Conservation (phyloP, 2,113 vertebrate species). For the Ceratotherium simum region DNA sequence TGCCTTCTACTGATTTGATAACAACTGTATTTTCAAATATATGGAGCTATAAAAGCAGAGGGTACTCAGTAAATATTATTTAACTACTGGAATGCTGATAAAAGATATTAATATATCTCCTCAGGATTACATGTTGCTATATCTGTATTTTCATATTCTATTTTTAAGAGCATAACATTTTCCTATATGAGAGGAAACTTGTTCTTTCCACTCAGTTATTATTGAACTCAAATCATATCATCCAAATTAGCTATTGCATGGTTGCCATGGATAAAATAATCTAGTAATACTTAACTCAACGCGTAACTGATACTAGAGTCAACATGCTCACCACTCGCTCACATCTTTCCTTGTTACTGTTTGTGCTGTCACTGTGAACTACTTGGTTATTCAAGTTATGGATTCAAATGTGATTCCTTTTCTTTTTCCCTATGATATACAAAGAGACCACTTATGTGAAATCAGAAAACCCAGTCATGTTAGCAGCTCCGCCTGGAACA, state of each 20-base stretch:
- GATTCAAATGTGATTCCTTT: background rate
- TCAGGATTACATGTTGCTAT: background rate
- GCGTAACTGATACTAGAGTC: background rate
- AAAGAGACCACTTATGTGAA: background rate
- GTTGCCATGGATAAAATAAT: background rate
- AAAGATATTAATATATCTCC: background rate
- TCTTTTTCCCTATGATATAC: background rate
- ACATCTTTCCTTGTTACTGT: background rate
- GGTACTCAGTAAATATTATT: background rate
- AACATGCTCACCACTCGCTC: background rate
- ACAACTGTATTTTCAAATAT: background rate
- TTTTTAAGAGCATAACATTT: background rate
- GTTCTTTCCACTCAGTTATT: background rate
- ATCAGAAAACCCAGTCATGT: background rate
- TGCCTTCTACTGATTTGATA: background rate
- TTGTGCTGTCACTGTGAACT: background rate
- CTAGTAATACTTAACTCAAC: background rate
- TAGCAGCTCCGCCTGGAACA: background rate
- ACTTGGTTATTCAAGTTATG: background rate
- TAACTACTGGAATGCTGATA: background rate
- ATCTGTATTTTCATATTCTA: background rate
- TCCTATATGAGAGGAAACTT: background rate
- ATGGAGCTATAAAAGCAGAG: background rate
- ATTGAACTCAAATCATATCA: background rate
- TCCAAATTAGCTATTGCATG: background rate